Evolutionary conservation across 2,113 vertebrate species (phyloP), one percentile per base, ranked within the genome.

Genomic region (Myrmophylax atrothorax): DNA sequence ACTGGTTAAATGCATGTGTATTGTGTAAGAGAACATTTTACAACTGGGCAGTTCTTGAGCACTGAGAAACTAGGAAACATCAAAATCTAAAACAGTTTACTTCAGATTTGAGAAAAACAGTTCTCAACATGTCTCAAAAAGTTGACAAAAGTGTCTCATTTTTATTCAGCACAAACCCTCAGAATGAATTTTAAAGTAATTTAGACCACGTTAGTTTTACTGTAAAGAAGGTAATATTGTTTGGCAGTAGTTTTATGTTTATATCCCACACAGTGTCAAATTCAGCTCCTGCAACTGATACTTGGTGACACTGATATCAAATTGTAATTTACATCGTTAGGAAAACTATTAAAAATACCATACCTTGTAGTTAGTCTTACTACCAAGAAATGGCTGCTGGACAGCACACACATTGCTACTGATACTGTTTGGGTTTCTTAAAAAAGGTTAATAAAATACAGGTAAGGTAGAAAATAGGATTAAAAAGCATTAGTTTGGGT

Each of bases 361-460:
- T 94, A 91, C 82, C 77, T 90, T 84, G 31, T 91, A 62, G 90
- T 96, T 88, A 86, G 56, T 93, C 53, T 95, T 81, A 89, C 37
- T 89, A 79, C 70, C 69, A 89, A 95, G 92, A 95, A 96, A 95
- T 31, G 93, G 93, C 88, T 97, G 93, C 80, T 96, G 93, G 90
- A 62, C 80, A 95, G 91, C 91, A 84, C 76, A 94, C 76, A 86
- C 81, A 84, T 91, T 92, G 82, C 89, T 94, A 97, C 76, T 63
- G 94, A 73, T 97, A 94, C 59, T 76, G 85, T 58, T 73, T 82
- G 67, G 1, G 2, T 44, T 60, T 56, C 49, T 95, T 87, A 90
- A 72, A 94, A 95, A 97, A 93, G 69, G 47, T 93, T 96, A 94
- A 85, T 97, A 97, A 97, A 97, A 96, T 96, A 97, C 94, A 93